phyloP scores from a whole-genome alignment of 2,113 vertebrate genomes.

The Eclectus roratus region DNA sequence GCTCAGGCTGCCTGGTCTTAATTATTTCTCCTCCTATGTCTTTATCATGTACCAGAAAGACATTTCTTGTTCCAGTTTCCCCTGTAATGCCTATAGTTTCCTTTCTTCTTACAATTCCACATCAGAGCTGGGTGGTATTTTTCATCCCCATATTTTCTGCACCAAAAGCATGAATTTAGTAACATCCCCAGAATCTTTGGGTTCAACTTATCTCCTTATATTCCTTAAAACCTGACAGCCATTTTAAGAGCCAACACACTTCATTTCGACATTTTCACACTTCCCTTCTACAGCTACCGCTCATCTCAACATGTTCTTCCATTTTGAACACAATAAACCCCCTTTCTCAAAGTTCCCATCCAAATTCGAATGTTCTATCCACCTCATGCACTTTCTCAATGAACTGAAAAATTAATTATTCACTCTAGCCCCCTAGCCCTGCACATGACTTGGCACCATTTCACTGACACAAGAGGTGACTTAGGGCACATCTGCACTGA shows the following conservation, averaged over 20 bases:
- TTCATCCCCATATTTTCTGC: background rate
- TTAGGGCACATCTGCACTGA: rapidly evolving
- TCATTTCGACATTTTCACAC: background rate
- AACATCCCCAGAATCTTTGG: background rate
- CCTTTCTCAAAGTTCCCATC: background rate
- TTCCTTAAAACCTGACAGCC: background rate
- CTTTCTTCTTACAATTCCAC: background rate
- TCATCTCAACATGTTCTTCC: background rate
- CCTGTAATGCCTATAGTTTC: background rate
- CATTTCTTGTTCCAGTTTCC: background rate
- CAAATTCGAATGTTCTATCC: background rate
- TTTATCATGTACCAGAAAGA: background rate
- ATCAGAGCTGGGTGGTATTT: background rate
- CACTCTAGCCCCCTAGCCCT: background rate
- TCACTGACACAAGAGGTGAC: background rate
- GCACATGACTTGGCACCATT: background rate
- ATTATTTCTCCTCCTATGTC: background rate
- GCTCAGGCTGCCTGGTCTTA: background rate
- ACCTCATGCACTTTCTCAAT: background rate
- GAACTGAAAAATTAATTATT: background rate
- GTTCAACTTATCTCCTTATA: background rate
- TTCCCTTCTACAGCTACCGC: background rate
- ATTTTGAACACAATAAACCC: background rate
- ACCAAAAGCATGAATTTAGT: background rate
- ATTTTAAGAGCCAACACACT: background rate